A percentile compares a stretch with the other conserved stretches of the same genome.
phyloP scores from a whole-genome alignment of 2,888 invertebrate genomes.

The Abscondita cerata region DNA sequence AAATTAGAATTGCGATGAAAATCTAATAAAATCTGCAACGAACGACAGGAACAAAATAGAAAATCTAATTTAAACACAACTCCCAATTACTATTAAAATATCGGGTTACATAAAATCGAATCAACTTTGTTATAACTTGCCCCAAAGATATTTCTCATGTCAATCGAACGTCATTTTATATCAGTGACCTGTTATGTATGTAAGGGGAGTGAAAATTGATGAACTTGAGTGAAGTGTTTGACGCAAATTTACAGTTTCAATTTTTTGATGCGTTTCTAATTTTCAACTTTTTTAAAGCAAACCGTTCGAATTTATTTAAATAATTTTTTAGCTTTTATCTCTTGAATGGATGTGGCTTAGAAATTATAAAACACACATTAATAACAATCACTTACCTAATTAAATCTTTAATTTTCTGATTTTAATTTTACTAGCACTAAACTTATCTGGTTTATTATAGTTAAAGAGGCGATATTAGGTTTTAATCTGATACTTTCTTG shows the following conservation, averaged over 20 bases:
- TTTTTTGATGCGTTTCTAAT: not conserved
- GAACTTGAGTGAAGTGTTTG: constrained; percentile 35
- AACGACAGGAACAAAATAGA: constrained; percentile 34
- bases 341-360: too few species aligned
- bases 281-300: constrained; percentile 6
- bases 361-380: too few species aligned
- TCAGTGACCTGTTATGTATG: constrained; percentile 34
- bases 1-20: constrained; percentile 22
- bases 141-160: constrained; percentile 40
- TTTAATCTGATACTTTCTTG: too few species aligned
- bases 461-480: too few species aligned
- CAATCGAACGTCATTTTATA: constrained; percentile 40
- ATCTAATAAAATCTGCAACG: constrained; percentile 30
- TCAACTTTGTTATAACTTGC: constrained; percentile 31
- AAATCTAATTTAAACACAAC: constrained; percentile 33
- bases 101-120: constrained; percentile 40
- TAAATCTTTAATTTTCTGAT: too few species aligned
- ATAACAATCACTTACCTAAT: too few species aligned
- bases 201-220: constrained; percentile 36
- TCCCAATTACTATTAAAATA: constrained; percentile 41
- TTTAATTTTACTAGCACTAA: too few species aligned
- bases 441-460: too few species aligned
- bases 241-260: constrained; percentile 38
- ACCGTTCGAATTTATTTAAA: too few species aligned
- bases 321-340: too few species aligned